Evolutionary conservation across 2,113 vertebrate species (phyloP), one percentile per base, ranked within the genome.

Genomic region (Hirundichthys speculiger): DNA sequence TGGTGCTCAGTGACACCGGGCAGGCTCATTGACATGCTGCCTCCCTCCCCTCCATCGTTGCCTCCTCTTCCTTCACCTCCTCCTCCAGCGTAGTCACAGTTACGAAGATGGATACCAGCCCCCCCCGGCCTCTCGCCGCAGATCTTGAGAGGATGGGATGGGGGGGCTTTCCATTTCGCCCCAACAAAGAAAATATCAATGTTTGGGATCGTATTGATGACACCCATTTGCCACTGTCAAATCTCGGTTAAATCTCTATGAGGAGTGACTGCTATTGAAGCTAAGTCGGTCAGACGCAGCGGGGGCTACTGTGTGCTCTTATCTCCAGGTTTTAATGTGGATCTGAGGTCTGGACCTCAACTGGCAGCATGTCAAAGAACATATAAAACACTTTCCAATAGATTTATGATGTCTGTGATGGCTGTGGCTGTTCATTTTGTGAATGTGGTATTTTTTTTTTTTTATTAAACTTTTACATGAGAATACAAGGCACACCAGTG

Each of bases 11-110:
- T 92, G 91, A 92, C 93, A 93, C 91, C 86, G 89, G 91, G 88
- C 84, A 86, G 86, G 84, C 90, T 92, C 91, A 92, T 90, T 93
- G 91, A 93, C 90, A 93, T 90, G 90, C 91, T 87, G 89, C 86
- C 88, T 91, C 88, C 85, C 87, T 90, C 86, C 87, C 83, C 82
- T 85, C 75, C 71, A 79, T 84, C 80, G 41, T 83, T 79, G 62
- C 80, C 88, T 83, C 69, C 80, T 87, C 82, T 87, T 84, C 82
- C 86, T 82, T 84, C 80, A 89, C 86, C 87, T 89, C 84, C 83
- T 87, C 87, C 85, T 88, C 83, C 80, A 71, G 81, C 84, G 88
- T 53, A 86, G 82, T 87, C 81, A 75, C 80, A 73, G 73, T 88
- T 85, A 85, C 80, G 80, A 89, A 87, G 89, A 90, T 86, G 87